phyloP scores from a whole-genome alignment of 2,113 vertebrate genomes.

The Callipepla squamata region DNA sequence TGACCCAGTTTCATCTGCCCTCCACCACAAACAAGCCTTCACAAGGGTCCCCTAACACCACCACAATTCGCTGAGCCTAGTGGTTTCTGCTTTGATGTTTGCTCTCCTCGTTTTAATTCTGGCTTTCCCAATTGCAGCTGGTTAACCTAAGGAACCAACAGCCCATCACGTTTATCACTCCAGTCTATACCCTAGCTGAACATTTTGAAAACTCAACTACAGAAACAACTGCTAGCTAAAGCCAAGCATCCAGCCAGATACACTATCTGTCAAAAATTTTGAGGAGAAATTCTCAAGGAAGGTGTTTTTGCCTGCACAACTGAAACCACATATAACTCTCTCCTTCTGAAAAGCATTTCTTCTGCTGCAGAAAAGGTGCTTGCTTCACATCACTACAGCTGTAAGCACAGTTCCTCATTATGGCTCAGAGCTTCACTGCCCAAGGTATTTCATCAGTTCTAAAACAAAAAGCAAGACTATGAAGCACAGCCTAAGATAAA shows the following conservation, averaged over 20 bases:
- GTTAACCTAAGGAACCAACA: neutral
- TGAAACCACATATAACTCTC: neutral
- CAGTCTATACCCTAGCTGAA: neutral
- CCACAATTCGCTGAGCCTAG: neutral
- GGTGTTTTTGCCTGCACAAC: accelerated
- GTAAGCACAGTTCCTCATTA: neutral
- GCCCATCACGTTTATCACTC: neutral
- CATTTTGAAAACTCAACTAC: neutral
- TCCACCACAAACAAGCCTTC: neutral
- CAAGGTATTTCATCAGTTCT: neutral
- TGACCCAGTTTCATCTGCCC: neutral
- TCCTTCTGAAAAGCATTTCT: neutral
- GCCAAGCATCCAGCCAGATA: neutral
- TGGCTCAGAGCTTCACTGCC: accelerated
- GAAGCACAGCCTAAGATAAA: neutral
- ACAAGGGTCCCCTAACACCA: neutral
- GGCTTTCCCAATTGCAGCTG: neutral
- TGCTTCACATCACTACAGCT: neutral
- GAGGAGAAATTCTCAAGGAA: neutral
- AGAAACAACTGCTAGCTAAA: neutral
- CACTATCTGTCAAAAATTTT: neutral
- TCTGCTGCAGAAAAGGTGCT: neutral
- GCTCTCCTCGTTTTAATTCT: neutral
- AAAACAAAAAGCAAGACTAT: neutral
- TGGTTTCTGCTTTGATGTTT: neutral